Evolutionary conservation across 2,888 invertebrate species (phyloP).

Genomic region (Drosophila niveifrons): DNA sequence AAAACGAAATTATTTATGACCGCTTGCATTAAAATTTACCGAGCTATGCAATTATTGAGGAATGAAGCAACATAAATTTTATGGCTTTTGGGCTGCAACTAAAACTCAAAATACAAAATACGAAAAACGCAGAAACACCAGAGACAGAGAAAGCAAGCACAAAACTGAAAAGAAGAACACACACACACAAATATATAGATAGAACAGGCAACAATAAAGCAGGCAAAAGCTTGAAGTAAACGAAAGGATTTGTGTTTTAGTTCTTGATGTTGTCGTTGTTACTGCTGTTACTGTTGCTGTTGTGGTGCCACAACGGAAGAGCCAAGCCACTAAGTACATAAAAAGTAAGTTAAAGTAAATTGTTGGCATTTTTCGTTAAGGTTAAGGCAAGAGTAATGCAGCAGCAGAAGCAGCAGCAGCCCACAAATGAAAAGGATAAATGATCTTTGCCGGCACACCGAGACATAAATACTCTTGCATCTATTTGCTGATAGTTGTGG

Average conservation of each 20-base stretch:
- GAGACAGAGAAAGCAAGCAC: constrained; percentile 11
- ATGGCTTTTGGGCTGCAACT: constrained; percentile 61
- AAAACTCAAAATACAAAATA: constrained; percentile 52
- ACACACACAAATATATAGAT: constrained; percentile 5
- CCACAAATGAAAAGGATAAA: constrained; percentile 33
- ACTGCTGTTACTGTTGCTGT: constrained; percentile 29
- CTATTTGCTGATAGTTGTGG: neutral
- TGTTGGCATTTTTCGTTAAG: constrained; percentile 79
- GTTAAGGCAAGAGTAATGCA: constrained; percentile 68
- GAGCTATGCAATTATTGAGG: constrained; percentile 81
- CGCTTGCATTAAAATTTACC: constrained; percentile 81
- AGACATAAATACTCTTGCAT: constrained; percentile 43
- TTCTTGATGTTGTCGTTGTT: constrained; percentile 41
- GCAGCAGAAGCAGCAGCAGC: constrained; percentile 55
- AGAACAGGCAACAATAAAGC: constrained; percentile 39
- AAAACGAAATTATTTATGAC: constrained; percentile 78
- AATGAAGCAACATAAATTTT: constrained; percentile 81
- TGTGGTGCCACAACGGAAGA: constrained; percentile 52
- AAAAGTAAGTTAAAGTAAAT: constrained; percentile 80
- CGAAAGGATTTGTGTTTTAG: constrained; percentile 67
- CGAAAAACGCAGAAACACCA: constrained; percentile 5
- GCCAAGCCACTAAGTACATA: constrained; percentile 79
- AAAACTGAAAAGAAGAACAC: constrained; percentile 20
- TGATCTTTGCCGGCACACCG: constrained; percentile 9
- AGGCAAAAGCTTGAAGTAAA: constrained; percentile 44